These are phyloP conservation scores for Drosophila virilis DNA, from an alignment of 1,140 invertebrate species.

Conservation along the genomic window DNA sequence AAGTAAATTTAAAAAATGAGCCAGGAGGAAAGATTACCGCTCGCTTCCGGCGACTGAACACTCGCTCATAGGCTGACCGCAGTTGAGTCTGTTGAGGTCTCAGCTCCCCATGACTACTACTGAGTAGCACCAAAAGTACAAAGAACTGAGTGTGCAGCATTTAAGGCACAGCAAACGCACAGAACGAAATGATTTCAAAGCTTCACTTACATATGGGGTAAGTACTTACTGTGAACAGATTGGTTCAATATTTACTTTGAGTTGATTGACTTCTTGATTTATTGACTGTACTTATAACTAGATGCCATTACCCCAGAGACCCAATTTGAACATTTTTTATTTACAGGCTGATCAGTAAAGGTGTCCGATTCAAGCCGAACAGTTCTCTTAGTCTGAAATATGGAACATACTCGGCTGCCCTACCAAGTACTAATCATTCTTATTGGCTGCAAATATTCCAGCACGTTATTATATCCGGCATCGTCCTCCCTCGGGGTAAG, in stretches of 20 bases:
- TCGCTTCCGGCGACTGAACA: conserved; percentile 59
- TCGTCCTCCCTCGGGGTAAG: conserved; percentile 58
- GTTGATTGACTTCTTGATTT: conserved; percentile 67
- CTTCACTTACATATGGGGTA: conserved; percentile 10
- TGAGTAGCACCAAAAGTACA: conserved; percentile 31
- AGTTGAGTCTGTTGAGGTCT: conserved; percentile 17
- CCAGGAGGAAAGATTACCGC: conserved; percentile 70
- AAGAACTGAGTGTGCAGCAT: conserved; percentile 53
- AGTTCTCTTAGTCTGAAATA: conserved; percentile 20
- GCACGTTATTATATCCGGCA: conserved; percentile 43
- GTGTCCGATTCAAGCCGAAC: conserved; percentile 15
- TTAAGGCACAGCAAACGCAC: conserved; percentile 30
- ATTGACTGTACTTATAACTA: conserved; percentile 34
- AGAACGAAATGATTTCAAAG: conserved; percentile 15
- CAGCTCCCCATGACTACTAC: not conserved
- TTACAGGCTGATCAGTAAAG: conserved; percentile 38
- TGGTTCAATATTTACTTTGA: conserved; percentile 62
- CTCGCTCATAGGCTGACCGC: conserved; percentile 27
- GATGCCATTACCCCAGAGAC: conserved; percentile 36
- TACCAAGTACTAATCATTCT: conserved; percentile 14
- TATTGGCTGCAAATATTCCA: not conserved
- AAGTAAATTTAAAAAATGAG: conserved; percentile 68
- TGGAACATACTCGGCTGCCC: conserved; percentile 20
- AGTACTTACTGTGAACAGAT: conserved; percentile 42
- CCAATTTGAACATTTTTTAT: conserved; percentile 42